These are phyloP conservation scores for Apoda limacodes DNA, from an alignment of 2,888 invertebrate genomes.

Conservation along the genomic window DNA sequence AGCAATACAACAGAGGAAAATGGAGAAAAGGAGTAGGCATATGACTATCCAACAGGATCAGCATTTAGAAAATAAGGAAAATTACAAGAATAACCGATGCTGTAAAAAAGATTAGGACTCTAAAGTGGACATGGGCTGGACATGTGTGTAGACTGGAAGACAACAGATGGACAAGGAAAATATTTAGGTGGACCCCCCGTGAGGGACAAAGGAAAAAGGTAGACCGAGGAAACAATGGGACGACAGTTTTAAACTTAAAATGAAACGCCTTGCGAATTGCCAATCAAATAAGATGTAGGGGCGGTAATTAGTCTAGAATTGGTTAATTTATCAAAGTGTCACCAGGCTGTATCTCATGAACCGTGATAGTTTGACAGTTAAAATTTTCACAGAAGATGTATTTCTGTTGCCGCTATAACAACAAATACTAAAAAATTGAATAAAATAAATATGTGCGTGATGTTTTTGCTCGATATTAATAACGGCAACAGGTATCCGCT, in stretches of 20 bases:
- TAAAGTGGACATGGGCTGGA: slow-evolving; percentile 11
- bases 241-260: not conserved
- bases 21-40: slow-evolving; percentile 10
- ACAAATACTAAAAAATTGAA: no score
- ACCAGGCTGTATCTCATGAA: no score
- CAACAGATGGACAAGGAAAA: slow-evolving; percentile 6
- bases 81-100: slow-evolving; percentile 8
- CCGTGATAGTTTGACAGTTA: no score
- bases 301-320: no score
- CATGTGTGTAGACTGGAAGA: slow-evolving; percentile 9
- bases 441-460: no score
- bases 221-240: not conserved
- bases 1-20: slow-evolving; percentile 6
- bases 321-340: no score
- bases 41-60: slow-evolving; percentile 6
- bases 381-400: no score
- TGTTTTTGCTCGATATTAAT: no score
- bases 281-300: no score
- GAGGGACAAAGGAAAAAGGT: slow-evolving; percentile 4
- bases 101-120: slow-evolving; percentile 6
- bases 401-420: no score
- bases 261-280: no score
- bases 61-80: slow-evolving; percentile 5
- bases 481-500: no score
- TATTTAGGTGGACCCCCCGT: slow-evolving; percentile 7